Conservation (phyloP, 2,888 invertebrate species). For the Amblyteles armatorius region DNA sequence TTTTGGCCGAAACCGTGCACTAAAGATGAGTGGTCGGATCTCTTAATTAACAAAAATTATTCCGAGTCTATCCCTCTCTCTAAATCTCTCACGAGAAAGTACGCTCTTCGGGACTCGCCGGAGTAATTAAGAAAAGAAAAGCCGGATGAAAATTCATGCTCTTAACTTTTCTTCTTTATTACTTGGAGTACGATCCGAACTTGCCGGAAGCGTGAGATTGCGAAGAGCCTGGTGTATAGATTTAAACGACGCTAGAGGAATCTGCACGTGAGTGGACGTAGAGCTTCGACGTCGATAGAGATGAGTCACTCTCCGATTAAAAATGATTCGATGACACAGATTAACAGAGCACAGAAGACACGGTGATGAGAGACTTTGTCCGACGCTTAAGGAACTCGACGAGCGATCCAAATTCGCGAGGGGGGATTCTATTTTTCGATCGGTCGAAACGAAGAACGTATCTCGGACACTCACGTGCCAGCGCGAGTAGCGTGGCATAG, state of each 20-base stretch:
- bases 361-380: slow-evolving; percentile 14
- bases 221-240: slow-evolving; percentile 14
- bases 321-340: slow-evolving; percentile 31
- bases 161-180: slow-evolving; percentile 1
- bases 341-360: not conserved
- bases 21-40: slow-evolving; percentile 11
- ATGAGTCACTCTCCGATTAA: slow-evolving; percentile 31
- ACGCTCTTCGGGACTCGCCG: slow-evolving; percentile 4
- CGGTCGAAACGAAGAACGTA: slow-evolving; percentile 12
- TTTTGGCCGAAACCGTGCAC: slow-evolving; percentile 28
- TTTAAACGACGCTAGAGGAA: slow-evolving; percentile 1
- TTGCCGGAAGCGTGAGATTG: slow-evolving; percentile 4
- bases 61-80: slow-evolving; percentile 7
- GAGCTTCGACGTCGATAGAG: not conserved
- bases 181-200: slow-evolving; percentile 40
- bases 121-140: slow-evolving; percentile 29
- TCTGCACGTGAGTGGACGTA: slow-evolving; percentile 22
- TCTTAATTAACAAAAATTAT: slow-evolving; percentile 40
- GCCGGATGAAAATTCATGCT: slow-evolving; percentile 5
- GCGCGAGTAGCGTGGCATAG: slow-evolving; percentile 39
- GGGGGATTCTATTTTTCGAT: slow-evolving; percentile 38
- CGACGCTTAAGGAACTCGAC: slow-evolving; percentile 13
- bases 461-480: slow-evolving; percentile 43
- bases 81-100: not conserved
- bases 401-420: slow-evolving; percentile 16